phyloP scores from a whole-genome alignment of 2,888 invertebrate genomes.

The Lamellibrachia columna region DNA sequence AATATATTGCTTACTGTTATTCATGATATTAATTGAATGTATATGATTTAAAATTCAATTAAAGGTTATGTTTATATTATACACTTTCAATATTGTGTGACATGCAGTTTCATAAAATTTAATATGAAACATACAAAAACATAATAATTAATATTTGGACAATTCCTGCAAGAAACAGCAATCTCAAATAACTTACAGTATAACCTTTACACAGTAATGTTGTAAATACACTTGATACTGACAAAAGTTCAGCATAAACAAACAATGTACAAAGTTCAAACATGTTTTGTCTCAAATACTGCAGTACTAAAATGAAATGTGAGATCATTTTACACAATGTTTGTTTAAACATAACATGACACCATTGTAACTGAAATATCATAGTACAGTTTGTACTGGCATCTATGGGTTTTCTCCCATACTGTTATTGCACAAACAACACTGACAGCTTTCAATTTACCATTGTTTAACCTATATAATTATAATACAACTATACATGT shows the following conservation, averaged over 20 bases:
- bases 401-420: neutral
- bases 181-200: too few species aligned
- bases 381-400: neutral
- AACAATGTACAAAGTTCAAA: neutral
- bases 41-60: neutral
- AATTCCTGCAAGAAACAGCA: neutral
- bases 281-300: neutral
- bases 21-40: neutral
- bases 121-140: neutral
- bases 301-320: neutral
- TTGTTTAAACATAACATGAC: neutral
- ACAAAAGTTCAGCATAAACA: conserved; percentile 11
- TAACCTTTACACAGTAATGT: neutral
- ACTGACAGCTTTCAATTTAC: neutral
- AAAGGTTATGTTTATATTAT: neutral
- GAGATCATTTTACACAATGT: neutral
- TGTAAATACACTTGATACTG: conserved; percentile 25
- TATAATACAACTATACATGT: too few species aligned
- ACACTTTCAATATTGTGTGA: neutral
- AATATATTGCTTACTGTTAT: neutral
- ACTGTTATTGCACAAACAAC: neutral
- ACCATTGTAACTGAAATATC: neutral
- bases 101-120: neutral
- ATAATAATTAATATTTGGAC: neutral
- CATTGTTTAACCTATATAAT: neutral